Conservation (phyloP, 2,888 invertebrate genomes). For the Plutella xylostella region DNA sequence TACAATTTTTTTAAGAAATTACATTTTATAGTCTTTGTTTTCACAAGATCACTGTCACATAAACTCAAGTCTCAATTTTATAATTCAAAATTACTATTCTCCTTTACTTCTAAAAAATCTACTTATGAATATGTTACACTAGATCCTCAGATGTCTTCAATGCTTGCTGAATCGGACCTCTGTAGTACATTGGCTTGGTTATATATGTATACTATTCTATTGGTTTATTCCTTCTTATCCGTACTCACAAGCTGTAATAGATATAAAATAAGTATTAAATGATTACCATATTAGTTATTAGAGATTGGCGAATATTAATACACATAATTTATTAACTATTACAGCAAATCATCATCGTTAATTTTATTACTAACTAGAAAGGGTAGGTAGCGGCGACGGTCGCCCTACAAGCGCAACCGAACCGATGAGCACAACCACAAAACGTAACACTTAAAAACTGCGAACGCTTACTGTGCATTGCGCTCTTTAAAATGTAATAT, state of each 20-base stretch:
- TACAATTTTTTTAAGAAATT: constrained; percentile 46
- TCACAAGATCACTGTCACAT: constrained; percentile 42
- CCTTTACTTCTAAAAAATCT: constrained; percentile 59
- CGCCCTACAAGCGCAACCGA: constrained; percentile 18
- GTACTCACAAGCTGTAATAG: constrained; percentile 47
- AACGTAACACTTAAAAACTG: not conserved
- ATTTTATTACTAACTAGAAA: constrained; percentile 46
- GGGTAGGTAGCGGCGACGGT: constrained; percentile 32
- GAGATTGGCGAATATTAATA: no score
- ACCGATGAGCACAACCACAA: not conserved
- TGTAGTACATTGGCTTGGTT: constrained; percentile 53
- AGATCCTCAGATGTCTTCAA: constrained; percentile 90
- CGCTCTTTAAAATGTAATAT: not conserved
- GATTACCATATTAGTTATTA: no score
- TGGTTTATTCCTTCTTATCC: constrained; percentile 41
- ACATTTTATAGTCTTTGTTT: constrained; percentile 54
- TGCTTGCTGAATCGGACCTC: constrained; percentile 86
- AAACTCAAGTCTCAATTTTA: constrained; percentile 42
- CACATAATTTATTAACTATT: no score
- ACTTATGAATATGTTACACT: constrained; percentile 56
- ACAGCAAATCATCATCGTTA: no score
- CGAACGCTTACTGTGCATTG: constrained; percentile 8
- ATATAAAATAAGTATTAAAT: constrained; percentile 21
- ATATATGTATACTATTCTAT: constrained; percentile 26
- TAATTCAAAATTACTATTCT: constrained; percentile 48